These are phyloP conservation scores for Euproctis similis DNA, from an alignment of 2,888 invertebrate genomes.

Conservation along the genomic window DNA sequence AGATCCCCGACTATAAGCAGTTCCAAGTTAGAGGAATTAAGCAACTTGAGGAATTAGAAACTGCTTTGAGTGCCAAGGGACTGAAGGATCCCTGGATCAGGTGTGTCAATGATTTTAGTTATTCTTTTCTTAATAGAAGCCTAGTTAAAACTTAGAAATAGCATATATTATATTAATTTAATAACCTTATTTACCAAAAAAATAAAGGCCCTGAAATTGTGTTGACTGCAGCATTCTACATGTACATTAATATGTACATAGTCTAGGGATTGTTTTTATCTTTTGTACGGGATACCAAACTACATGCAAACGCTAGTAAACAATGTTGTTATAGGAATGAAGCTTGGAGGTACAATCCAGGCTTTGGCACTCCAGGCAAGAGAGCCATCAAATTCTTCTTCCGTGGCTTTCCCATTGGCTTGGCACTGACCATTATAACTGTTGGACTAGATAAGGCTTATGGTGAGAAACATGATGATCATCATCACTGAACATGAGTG, in stretches of 20 bases:
- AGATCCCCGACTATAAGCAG: constrained; percentile 81
- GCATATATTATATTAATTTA: no score
- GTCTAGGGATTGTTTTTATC: background rate
- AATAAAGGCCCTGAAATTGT: no score
- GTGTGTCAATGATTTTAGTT: no score
- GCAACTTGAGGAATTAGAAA: constrained; percentile 78
- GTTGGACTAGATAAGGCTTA: constrained; percentile 33
- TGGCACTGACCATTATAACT: constrained; percentile 54
- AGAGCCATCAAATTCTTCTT: constrained; percentile 67
- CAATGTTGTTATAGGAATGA: constrained; percentile 80
- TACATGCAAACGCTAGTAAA: no score
- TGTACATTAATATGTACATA: no score
- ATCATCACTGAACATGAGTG: background rate
- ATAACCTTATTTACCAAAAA: no score
- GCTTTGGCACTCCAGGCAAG: constrained; percentile 70
- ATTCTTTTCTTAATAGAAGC: no score
- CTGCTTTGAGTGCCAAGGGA: constrained; percentile 81
- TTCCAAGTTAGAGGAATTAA: constrained; percentile 84
- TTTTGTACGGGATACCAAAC: background rate
- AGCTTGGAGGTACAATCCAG: constrained; percentile 85
- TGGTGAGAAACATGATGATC: constrained; percentile 30
- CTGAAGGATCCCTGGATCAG: constrained; percentile 91
- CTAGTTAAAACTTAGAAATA: no score
- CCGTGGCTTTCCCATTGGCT: constrained; percentile 80
- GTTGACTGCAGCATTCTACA: no score